A percentile compares a stretch with the other conserved stretches of the same genome.
These are phyloP conservation scores for Coregonus suidteri DNA, from an alignment of 2,797 vertebrate genomes.

Conservation along the genomic window DNA sequence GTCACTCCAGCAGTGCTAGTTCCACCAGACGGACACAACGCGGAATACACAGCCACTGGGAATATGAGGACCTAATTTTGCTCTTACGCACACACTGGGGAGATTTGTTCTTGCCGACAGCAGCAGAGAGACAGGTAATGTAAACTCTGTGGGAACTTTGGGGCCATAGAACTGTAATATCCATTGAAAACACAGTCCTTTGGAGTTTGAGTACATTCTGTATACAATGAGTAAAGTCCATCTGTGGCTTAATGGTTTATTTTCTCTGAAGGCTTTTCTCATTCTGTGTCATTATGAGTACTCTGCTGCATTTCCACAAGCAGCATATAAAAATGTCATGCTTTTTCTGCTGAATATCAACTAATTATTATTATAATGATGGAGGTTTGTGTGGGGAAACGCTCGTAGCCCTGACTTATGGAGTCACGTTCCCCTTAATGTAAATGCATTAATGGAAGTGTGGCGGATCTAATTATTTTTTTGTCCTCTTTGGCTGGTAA, in stretches of 20 bases:
- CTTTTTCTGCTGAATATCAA: constrained; percentile 27
- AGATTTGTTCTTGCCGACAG: constrained; percentile 34
- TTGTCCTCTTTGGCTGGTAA: constrained; percentile 44
- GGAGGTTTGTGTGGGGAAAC: background rate
- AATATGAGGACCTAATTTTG: constrained; percentile 49
- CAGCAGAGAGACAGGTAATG: constrained; percentile 54
- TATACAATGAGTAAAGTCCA: background rate
- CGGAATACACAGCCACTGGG: constrained; percentile 71
- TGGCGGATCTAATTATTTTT: constrained; percentile 55
- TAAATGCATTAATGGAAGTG: constrained; percentile 44
- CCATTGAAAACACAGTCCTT: no score
- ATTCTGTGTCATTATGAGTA: background rate
- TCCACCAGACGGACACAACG: constrained; percentile 59
- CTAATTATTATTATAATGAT: constrained; percentile 12
- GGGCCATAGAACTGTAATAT: no score
- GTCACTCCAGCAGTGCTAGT: constrained; percentile 57
- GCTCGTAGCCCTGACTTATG: constrained; percentile 21
- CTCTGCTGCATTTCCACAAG: constrained; percentile 28
- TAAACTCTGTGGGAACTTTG: background rate
- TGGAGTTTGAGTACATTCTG: background rate
- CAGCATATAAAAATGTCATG: constrained; percentile 27
- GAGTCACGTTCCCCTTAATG: constrained; percentile 14
- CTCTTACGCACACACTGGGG: constrained; percentile 30
- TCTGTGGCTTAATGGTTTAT: background rate
- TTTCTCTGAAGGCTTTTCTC: constrained; percentile 9